Evolutionary conservation across 2,113 vertebrate species (phyloP).

Genomic region (Coracopsis vasa): DNA sequence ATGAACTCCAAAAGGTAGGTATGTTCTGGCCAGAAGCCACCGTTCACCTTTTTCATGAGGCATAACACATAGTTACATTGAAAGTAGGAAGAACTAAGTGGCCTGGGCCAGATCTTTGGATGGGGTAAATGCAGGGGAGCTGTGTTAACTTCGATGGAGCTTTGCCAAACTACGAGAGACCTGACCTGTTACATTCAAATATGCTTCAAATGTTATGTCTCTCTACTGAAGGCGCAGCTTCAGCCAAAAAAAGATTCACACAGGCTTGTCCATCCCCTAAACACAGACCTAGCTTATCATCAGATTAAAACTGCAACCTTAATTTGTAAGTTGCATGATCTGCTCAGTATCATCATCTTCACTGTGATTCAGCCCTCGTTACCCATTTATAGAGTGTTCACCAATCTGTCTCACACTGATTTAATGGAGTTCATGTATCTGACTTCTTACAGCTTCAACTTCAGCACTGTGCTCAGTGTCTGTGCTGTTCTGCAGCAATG

Average conservation of each 20-base stretch:
- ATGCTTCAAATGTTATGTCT: background rate
- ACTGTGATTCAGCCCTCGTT: background rate
- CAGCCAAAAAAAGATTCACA: background rate
- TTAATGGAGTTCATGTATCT: background rate
- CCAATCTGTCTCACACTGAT: background rate
- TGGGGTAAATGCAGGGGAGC: background rate
- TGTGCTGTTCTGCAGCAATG: fast-evolving
- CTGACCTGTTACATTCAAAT: background rate
- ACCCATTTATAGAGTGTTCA: background rate
- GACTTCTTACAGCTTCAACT: background rate
- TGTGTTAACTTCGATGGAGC: background rate
- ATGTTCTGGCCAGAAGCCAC: background rate
- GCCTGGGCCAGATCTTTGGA: background rate
- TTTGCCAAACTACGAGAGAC: background rate
- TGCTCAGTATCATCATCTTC: background rate
- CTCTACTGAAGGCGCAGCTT: background rate
- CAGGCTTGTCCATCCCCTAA: fast-evolving
- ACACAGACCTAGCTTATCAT: background rate
- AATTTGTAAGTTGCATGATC: background rate
- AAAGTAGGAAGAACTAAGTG: background rate
- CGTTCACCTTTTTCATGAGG: background rate
- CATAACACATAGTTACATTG: background rate
- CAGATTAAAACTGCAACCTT: background rate
- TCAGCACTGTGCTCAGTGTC: background rate
- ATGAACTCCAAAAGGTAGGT: background rate